These are phyloP conservation scores for Brachionus manjavacas DNA, from an alignment of 1,140 invertebrate species.

Conservation along the genomic window DNA sequence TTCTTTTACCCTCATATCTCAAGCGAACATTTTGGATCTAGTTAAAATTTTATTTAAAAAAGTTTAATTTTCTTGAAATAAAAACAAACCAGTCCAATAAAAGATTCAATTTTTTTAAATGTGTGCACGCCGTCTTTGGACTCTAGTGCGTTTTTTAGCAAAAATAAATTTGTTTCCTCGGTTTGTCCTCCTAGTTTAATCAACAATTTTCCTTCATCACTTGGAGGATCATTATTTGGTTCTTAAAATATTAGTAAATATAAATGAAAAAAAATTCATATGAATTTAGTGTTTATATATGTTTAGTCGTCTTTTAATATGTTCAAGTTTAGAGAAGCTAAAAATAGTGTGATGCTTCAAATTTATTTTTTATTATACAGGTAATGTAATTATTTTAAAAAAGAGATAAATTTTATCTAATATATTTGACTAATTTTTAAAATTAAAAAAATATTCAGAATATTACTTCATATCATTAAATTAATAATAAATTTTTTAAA, in stretches of 20 bases:
- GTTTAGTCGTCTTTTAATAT: no score
- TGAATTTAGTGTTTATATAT: no score
- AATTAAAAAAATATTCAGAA: no score
- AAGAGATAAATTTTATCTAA: no score
- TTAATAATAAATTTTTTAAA: no score
- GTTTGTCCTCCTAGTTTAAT: not conserved
- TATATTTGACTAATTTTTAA: no score
- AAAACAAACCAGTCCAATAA: not conserved
- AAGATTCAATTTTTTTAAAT: not conserved
- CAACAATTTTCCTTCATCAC: slow-evolving; percentile 16
- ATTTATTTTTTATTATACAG: no score
- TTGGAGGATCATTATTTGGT: not conserved
- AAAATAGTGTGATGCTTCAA: no score
- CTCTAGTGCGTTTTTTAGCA: not conserved
- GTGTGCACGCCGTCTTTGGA: not conserved
- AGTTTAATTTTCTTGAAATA: not conserved
- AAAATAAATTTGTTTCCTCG: slow-evolving; percentile 1
- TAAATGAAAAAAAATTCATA: no score
- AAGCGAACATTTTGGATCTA: slow-evolving; percentile 23
- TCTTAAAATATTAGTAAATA: not conserved
- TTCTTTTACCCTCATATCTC: not conserved
- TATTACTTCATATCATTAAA: no score
- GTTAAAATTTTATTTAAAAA: not conserved
- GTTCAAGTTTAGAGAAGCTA: no score
- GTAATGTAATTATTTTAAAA: no score